A percentile compares a stretch with the other conserved stretches of the same genome.
phyloP scores from a whole-genome alignment of 2,888 invertebrate species.

The Ichneumon xanthorius region DNA sequence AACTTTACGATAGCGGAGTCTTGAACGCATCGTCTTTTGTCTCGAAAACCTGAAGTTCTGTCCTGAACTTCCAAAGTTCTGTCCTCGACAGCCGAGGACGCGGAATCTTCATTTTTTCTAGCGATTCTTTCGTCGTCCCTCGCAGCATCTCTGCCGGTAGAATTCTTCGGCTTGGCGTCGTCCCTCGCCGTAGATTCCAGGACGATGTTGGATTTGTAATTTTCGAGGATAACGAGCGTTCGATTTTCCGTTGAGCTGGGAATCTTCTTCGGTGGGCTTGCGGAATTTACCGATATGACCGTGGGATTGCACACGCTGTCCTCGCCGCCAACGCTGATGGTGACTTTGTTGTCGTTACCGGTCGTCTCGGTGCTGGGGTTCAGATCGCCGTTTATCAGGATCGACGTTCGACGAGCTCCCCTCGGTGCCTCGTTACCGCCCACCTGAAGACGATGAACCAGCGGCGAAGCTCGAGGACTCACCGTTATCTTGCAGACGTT shows the following conservation, averaged over 20 bases:
- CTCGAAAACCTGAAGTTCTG: background rate
- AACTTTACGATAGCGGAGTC: background rate
- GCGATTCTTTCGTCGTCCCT: conserved; percentile 9
- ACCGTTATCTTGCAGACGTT: conserved; percentile 83
- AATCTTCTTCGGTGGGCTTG: conserved; percentile 73
- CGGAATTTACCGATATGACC: conserved; percentile 82
- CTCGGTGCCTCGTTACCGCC: conserved; percentile 80
- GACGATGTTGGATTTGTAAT: conserved; percentile 82
- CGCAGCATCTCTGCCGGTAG: background rate
- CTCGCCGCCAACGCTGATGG: conserved; percentile 85
- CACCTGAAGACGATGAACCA: conserved; percentile 82
- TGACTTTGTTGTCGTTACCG: conserved; percentile 83
- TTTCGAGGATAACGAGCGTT: conserved; percentile 83
- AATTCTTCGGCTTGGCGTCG: conserved; percentile 42
- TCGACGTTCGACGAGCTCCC: conserved; percentile 89
- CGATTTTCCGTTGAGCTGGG: conserved; percentile 79
- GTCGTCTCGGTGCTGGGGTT: conserved; percentile 62
- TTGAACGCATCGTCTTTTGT: conserved; percentile 3
- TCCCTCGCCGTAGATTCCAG: conserved; percentile 72
- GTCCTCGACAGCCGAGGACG: conserved; percentile 3
- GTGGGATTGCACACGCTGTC: conserved; percentile 82
- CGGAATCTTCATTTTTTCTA: conserved; percentile 26
- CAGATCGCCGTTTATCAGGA: conserved; percentile 83
- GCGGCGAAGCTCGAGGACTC: conserved; percentile 78
- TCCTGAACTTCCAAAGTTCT: conserved; percentile 16